Percentiles rank a stretch among this genome's conserved stretches.
Evolutionary conservation across 2,113 vertebrate genomes (phyloP).

Genomic region (Corythoichthys haematopterus): DNA sequence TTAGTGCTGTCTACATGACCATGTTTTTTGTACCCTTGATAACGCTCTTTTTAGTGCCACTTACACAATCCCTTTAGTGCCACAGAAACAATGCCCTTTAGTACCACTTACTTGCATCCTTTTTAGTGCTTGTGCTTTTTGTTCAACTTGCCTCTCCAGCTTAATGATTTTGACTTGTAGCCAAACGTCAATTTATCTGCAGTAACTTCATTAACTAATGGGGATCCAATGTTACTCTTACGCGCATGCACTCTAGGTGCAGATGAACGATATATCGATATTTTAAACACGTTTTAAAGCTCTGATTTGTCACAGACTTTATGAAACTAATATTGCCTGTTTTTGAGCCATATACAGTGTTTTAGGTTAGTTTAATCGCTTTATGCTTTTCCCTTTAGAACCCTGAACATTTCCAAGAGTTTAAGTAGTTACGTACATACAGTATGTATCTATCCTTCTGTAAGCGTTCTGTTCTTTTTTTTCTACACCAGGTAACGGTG

Average conservation of each 20-base stretch:
- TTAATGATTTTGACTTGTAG: slow-evolving; percentile 27
- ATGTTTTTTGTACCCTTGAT: too few relatives aligned
- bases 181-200: slow-evolving; percentile 45
- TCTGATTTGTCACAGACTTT: neutral
- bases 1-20: neutral
- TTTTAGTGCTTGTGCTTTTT: neutral
- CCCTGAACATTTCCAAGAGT: neutral
- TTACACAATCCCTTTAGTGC: neutral
- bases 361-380: too few relatives aligned
- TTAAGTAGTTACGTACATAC: too few relatives aligned
- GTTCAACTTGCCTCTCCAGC: neutral
- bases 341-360: too few relatives aligned
- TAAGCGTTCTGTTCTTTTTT: neutral
- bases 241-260: slow-evolving; percentile 15
- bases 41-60: neutral
- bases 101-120: neutral
- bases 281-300: neutral
- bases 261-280: slow-evolving; percentile 6
- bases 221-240: slow-evolving; percentile 20
- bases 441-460: too few relatives aligned
- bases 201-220: slow-evolving; percentile 72
- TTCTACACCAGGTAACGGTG: slow-evolving; percentile 83
- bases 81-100: neutral
- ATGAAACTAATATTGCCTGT: neutral
- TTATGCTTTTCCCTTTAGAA: too few relatives aligned